A percentile compares a stretch with the other conserved stretches of the same genome.
phyloP scores from a whole-genome alignment of 2,797 vertebrate species.

The Rhincodon typus region DNA sequence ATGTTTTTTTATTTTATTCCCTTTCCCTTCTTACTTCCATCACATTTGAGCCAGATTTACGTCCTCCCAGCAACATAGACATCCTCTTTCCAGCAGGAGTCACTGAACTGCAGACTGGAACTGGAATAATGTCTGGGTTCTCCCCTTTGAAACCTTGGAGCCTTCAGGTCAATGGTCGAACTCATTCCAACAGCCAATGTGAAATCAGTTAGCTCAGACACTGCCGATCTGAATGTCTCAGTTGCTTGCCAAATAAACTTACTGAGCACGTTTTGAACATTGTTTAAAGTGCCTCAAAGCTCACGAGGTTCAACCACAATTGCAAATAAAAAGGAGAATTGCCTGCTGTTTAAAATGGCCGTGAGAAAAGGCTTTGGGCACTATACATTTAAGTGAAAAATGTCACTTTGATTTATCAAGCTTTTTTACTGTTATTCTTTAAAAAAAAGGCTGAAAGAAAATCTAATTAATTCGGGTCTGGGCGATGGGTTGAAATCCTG shows the following conservation, averaged over 20 bases:
- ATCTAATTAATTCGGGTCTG: not conserved
- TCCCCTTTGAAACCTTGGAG: not conserved
- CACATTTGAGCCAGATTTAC: not conserved
- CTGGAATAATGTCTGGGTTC: not conserved
- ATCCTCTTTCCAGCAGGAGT: not conserved
- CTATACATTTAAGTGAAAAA: not conserved
- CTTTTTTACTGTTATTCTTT: not conserved
- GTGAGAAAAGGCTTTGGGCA: not conserved
- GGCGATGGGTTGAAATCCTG: not conserved
- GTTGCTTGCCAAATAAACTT: not conserved
- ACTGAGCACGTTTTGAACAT: not conserved
- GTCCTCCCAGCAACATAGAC: not conserved
- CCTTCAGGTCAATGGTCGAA: not conserved
- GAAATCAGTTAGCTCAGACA: not conserved
- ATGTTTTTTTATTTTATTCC: not conserved
- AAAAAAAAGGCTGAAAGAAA: not conserved
- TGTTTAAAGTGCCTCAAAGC: not conserved
- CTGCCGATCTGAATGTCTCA: not conserved
- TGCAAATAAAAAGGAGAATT: constrained; percentile 4
- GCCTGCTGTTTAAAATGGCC: not conserved
- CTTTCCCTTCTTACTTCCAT: not conserved
- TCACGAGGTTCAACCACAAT: not conserved
- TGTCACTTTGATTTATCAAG: not conserved
- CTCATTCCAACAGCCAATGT: not conserved
- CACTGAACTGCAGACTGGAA: not conserved